These are phyloP conservation scores for Tachyglossus aculeatus DNA, from an alignment of 2,797 vertebrate genomes.

Conservation along the genomic window DNA sequence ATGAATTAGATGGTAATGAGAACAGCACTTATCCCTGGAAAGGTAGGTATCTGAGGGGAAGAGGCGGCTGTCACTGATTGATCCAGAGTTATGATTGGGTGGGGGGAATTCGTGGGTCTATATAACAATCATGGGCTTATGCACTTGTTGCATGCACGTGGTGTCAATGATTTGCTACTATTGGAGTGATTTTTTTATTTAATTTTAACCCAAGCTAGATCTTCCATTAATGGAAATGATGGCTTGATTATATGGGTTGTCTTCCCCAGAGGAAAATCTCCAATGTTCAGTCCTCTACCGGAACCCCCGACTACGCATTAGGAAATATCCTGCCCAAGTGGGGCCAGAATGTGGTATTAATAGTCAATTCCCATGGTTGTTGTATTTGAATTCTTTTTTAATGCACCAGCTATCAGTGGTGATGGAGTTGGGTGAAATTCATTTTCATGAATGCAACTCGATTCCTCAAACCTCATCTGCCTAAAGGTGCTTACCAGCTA, in stretches of 20 bases:
- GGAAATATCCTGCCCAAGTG: not conserved
- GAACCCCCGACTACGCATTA: too few relatives aligned
- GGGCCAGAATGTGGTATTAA: conserved; percentile 16
- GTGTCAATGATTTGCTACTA: conserved; percentile 7
- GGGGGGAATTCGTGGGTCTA: too few relatives aligned
- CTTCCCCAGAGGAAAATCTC: not conserved
- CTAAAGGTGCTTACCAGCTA: conserved; percentile 28
- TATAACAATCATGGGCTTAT: too few relatives aligned
- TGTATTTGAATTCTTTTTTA: not conserved
- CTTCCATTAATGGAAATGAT: conserved; percentile 18
- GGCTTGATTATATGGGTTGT: conserved; percentile 3
- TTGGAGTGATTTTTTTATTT: not conserved
- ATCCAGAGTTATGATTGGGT: not conserved
- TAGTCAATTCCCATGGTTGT: not conserved
- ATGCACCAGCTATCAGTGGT: not conserved
- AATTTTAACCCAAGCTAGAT: not conserved
- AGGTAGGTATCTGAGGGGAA: too few relatives aligned
- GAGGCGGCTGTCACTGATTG: not conserved
- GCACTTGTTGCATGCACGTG: not conserved
- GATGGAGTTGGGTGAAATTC: not conserved
- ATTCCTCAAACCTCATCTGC: not conserved
- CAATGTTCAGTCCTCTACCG: not conserved
- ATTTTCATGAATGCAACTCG: not conserved
- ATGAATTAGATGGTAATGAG: not conserved
- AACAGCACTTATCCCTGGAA: too few relatives aligned